Evolutionary conservation across 37 sponge, comb jelly and placozoan species (phyloP).

Genomic region (Beroe ovata): DNA sequence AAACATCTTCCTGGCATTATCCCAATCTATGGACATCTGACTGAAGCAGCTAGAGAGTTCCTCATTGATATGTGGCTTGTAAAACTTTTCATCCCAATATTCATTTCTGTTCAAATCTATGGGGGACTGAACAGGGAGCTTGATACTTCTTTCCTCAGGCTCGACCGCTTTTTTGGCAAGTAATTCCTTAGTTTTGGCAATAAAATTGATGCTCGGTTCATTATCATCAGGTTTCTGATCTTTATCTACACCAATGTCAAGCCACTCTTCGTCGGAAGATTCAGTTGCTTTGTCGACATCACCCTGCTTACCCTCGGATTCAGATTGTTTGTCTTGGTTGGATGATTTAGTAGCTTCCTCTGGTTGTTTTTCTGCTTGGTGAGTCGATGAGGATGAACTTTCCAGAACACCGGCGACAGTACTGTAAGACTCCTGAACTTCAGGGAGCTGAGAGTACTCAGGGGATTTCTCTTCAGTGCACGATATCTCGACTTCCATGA

Average conservation of each 20-base stretch:
- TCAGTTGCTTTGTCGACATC: too few relatives aligned
- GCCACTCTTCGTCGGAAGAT: slow-evolving; percentile 40
- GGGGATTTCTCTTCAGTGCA: too few relatives aligned
- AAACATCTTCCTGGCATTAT: slow-evolving; percentile 16
- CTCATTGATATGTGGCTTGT: slow-evolving; percentile 56
- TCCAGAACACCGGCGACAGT: too few relatives aligned
- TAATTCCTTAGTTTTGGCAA: slow-evolving; percentile 21
- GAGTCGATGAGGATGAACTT: too few relatives aligned
- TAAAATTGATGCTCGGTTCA: slow-evolving; percentile 16
- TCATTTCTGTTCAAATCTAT: slow-evolving; percentile 39
- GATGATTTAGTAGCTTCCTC: too few relatives aligned
- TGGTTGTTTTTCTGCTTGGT: too few relatives aligned
- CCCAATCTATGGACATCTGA: slow-evolving; percentile 66
- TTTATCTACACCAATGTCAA: neutral
- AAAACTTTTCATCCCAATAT: slow-evolving; percentile 67
- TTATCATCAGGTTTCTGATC: neutral
- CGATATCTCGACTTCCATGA: too few relatives aligned
- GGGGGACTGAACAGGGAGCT: neutral
- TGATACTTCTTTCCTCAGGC: neutral
- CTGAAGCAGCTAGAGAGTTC: slow-evolving; percentile 55
- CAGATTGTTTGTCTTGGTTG: too few relatives aligned
- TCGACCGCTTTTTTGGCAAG: slow-evolving; percentile 17
- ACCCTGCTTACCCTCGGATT: neutral
- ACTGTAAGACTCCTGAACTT: too few relatives aligned
- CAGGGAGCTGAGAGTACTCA: too few relatives aligned